Base-by-base conservation (phyloP, 2,888 invertebrate genomes). In the Anorthoa munda region DNA sequence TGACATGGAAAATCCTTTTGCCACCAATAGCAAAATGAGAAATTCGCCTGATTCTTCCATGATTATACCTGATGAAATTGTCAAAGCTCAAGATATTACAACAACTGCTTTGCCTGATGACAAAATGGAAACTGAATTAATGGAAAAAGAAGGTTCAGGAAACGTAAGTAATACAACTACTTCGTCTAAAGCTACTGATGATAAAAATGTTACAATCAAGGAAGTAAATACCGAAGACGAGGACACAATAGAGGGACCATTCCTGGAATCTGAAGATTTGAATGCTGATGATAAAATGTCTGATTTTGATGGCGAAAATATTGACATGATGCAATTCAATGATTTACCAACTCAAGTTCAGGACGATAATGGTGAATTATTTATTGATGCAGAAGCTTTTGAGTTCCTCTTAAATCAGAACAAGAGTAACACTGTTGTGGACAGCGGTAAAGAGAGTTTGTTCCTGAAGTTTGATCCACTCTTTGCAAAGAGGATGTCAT, bases 391-490 rank as follows among this genome's bases (percentile, higher is more conserved):
- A 21, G 95, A 95, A 86, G 93, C 95, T 48, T 96, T 93, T 75
- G 95, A 96, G 77, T 96, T 95, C 77, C 89, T 96, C 13, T 83
- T 96, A 31, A 96, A 95, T 84, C 93, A 96, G 84, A 96, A 96
- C 81, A 90, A 93, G 81, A 88, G 87, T 59, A 94, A 93, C 84
- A 88, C 92, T 12, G 93, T 95, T 48, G 84, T 89, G 4, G 95
- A 96, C 55, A 95, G 94, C 80, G 96, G 96, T 5, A 96, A 95
- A 91, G 96, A 96, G 88, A 96, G 96, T 77, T 88, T 96, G 61
- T 96, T 96, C 78, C 86, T 96, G 9, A 96, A 96, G 84, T 96
- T 96, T 77, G 96, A 96, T 87, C 96, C 96, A 21, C 88, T 96
- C 58, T 96, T 95, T 85, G 93, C 96, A 11, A 94, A 93, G 81